phyloP scores from a whole-genome alignment of 2,888 invertebrate species.

The Atethmia centrago region DNA sequence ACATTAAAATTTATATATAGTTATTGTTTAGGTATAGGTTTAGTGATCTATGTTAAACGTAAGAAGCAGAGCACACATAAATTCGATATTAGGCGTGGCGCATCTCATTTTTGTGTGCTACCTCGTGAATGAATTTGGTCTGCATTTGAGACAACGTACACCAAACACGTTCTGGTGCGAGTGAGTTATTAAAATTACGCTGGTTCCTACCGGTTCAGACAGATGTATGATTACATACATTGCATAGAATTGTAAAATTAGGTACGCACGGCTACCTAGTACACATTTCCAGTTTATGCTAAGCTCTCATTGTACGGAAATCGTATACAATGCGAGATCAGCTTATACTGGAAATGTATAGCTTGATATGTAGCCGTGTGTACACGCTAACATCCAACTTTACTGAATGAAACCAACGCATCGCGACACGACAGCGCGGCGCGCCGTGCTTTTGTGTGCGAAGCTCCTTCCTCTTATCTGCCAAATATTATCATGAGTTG shows the following conservation, averaged over 20 bases:
- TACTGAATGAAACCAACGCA: conserved; percentile 1
- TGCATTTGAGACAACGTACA: not conserved
- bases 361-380: too few relatives aligned
- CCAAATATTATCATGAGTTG: conserved; percentile 45
- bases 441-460: conserved; percentile 15
- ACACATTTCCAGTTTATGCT: too few relatives aligned
- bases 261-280: too few relatives aligned
- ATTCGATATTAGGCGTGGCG: too few relatives aligned
- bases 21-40: conserved; percentile 2
- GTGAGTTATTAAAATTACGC: not conserved
- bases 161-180: not conserved
- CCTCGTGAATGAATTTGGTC: not conserved
- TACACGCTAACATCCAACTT: not conserved
- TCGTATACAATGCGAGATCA: too few relatives aligned
- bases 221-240: not conserved
- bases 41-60: not conserved
- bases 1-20: too few relatives aligned
- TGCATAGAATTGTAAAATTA: not conserved
- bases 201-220: not conserved
- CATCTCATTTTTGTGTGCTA: too few relatives aligned
- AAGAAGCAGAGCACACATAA: conserved; percentile 6
- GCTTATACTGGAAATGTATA: too few relatives aligned
- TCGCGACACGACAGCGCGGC: too few relatives aligned
- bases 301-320: too few relatives aligned
- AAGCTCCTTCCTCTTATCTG: conserved; percentile 35